phyloP scores from a whole-genome alignment of 2,113 vertebrate species.

The Loxodonta africana region DNA sequence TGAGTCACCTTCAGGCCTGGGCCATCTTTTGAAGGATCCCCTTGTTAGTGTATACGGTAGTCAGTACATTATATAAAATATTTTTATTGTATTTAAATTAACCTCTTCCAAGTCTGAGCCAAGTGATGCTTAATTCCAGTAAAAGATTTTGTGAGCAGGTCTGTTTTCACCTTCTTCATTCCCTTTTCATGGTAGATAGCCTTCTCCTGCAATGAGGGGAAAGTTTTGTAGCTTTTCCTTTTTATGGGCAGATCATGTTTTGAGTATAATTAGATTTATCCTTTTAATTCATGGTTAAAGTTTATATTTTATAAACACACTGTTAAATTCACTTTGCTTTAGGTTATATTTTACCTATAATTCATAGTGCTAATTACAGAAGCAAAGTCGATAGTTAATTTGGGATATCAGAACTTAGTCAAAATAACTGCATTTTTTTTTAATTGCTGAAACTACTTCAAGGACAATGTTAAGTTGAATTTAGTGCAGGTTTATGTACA shows the following conservation, averaged over 20 bases:
- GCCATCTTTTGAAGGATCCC: background rate
- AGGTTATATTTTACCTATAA: background rate
- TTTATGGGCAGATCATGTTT: slow-evolving; percentile 42
- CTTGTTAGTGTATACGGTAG: background rate
- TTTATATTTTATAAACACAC: slow-evolving; percentile 18
- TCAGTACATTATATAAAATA: background rate
- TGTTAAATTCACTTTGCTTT: slow-evolving; percentile 37
- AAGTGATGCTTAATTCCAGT: background rate
- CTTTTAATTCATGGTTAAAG: slow-evolving; percentile 44
- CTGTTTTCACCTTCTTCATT: background rate
- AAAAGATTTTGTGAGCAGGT: background rate
- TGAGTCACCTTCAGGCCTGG: background rate
- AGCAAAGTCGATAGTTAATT: background rate
- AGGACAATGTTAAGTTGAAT: background rate
- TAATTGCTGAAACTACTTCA: slow-evolving; percentile 38
- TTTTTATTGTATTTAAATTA: slow-evolving; percentile 29
- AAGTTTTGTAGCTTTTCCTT: background rate
- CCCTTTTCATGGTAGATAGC: background rate
- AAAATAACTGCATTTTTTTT: background rate
- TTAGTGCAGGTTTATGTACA: slow-evolving; percentile 41
- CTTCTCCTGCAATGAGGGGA: no score
- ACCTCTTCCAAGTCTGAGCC: background rate
- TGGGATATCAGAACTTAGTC: slow-evolving; percentile 21
- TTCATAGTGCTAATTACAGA: slow-evolving; percentile 17
- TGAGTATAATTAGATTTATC: slow-evolving; percentile 40